phyloP scores from a whole-genome alignment of 2,113 vertebrate genomes.

The Malurus melanocephalus region DNA sequence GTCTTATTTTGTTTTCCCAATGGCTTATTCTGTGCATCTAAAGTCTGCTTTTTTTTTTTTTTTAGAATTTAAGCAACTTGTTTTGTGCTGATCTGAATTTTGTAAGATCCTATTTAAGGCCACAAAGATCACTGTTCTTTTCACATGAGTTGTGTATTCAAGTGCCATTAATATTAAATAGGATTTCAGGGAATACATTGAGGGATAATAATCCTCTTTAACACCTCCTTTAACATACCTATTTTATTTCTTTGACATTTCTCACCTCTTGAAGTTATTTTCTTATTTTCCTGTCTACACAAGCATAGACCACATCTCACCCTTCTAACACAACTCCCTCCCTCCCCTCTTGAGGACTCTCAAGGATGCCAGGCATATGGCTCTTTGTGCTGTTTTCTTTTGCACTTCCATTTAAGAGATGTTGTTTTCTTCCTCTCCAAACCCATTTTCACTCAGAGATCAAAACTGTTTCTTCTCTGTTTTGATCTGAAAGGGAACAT shows the following conservation, averaged over 20 bases:
- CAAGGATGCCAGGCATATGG: constrained; percentile 7
- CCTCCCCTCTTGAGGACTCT: constrained; percentile 22
- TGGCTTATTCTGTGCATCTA: background rate
- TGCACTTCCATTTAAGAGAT: constrained; percentile 31
- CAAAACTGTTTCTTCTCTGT: background rate
- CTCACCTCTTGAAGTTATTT: constrained; percentile 36
- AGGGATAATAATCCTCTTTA: constrained; percentile 65
- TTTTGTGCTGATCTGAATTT: constrained; percentile 42
- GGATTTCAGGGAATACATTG: constrained; percentile 41
- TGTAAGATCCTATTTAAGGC: constrained; percentile 43
- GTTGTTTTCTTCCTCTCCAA: background rate
- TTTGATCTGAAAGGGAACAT: constrained; percentile 5
- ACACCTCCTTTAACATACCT: constrained; percentile 63
- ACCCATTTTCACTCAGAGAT: background rate
- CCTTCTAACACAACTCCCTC: background rate
- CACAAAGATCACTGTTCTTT: constrained; percentile 27
- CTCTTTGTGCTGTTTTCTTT: constrained; percentile 29
- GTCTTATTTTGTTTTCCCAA: background rate
- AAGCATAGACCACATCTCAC: background rate
- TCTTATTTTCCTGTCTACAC: constrained; percentile 15
- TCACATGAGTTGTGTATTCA: constrained; percentile 15
- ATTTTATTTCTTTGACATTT: constrained; percentile 62
- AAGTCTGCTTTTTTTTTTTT: background rate
- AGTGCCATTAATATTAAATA: constrained; percentile 62
- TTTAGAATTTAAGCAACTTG: constrained; percentile 5